Evolutionary conservation across 2,113 vertebrate species (phyloP).

Genomic region (Aldabrachelys gigantea): DNA sequence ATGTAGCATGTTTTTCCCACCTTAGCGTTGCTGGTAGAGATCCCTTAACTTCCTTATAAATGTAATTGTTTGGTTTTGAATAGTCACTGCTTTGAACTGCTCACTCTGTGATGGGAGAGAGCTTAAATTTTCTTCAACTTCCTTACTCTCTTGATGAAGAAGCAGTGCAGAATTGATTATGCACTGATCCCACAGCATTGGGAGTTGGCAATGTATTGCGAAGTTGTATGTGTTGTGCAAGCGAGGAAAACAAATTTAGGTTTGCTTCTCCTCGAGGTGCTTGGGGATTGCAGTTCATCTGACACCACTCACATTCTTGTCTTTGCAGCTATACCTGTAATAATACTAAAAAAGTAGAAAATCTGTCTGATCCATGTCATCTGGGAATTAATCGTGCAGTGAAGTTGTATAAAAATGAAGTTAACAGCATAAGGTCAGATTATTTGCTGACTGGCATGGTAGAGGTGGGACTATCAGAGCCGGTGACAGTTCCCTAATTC

Average conservation of each 20-base stretch:
- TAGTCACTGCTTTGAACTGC: background rate
- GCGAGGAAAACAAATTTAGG: background rate
- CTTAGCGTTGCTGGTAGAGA: background rate
- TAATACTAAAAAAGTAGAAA: background rate
- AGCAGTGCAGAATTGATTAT: background rate
- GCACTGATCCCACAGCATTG: background rate
- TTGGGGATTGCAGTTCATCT: background rate
- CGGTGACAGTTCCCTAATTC: background rate
- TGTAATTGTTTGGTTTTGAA: background rate
- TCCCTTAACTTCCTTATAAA: background rate
- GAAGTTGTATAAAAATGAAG: background rate
- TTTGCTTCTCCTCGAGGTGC: conserved; percentile 13
- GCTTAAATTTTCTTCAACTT: conserved; percentile 12
- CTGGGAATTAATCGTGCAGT: background rate
- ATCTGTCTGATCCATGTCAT: background rate
- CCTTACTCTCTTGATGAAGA: background rate
- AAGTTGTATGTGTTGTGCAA: background rate
- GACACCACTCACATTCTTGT: conserved; percentile 6
- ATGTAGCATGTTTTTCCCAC: background rate
- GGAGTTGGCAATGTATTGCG: background rate
- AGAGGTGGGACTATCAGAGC: background rate
- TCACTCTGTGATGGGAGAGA: background rate
- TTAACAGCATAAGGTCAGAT: background rate
- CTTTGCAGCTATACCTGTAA: background rate
- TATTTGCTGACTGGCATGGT: background rate